Conservation (phyloP, 2,797 vertebrate genomes). For the Melanotaenia parkinsoni region DNA sequence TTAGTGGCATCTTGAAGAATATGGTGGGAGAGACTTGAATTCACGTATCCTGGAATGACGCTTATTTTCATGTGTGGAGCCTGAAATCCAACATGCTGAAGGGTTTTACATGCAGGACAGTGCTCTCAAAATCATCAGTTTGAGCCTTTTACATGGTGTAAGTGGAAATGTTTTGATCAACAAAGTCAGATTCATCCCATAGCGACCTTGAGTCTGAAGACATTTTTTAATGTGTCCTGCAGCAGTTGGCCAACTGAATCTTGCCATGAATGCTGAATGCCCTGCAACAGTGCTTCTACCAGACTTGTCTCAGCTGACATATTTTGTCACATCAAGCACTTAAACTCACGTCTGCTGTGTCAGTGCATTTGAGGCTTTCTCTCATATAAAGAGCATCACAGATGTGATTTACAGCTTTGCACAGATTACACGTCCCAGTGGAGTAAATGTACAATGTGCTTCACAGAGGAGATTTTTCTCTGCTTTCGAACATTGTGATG, state of each 20-base stretch:
- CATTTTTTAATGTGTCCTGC: not conserved
- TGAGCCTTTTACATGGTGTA: too few species aligned
- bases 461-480: constrained; percentile 13
- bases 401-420: constrained; percentile 35
- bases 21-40: too few species aligned
- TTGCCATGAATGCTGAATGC: not conserved
- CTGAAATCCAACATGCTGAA: too few species aligned
- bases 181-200: not conserved
- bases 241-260: too few species aligned
- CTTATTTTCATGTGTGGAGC: too few species aligned
- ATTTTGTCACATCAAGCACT: constrained; percentile 40
- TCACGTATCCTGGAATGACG: too few species aligned
- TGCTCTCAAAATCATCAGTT: too few species aligned
- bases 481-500: constrained; percentile 42
- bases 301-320: constrained; percentile 3
- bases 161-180: not conserved
- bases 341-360: constrained; percentile 25
- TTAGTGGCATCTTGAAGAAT: too few species aligned
- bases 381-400: constrained; percentile 37
- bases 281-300: not conserved
- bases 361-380: constrained; percentile 29
- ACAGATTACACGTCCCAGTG: constrained; percentile 12
- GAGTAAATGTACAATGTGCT: constrained; percentile 41
- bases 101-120: too few species aligned
- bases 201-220: too few species aligned